Conservation (phyloP, 2,888 invertebrate species). For the Subacronicta megacephala region DNA sequence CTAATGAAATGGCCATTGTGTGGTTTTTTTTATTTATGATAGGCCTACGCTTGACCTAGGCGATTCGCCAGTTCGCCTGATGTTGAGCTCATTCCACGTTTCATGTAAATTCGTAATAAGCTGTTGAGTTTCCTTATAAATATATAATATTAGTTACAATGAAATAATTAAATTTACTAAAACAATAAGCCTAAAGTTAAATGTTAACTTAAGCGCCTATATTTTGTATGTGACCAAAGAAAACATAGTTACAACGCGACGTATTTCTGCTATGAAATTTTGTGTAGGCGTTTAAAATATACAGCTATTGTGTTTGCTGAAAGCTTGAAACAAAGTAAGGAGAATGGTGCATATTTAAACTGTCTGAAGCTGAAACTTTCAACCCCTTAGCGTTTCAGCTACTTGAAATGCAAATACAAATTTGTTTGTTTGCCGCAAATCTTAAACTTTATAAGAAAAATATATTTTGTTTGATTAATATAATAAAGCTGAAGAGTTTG, state of each 20-base stretch:
- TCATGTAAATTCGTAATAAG: no score
- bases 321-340: neutral
- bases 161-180: no score
- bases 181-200: no score
- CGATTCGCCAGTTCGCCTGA: no score
- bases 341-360: constrained; percentile 23
- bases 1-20: no score
- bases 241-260: neutral
- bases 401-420: constrained; percentile 32
- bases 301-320: constrained; percentile 2
- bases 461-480: no score
- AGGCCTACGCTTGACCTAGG: no score
- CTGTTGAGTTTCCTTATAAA: no score
- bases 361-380: constrained; percentile 22
- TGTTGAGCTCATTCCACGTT: no score
- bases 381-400: constrained; percentile 1
- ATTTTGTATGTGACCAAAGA: constrained; percentile 9
- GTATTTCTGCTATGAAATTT: constrained; percentile 23
- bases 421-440: constrained; percentile 12
- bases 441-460: constrained; percentile 2
- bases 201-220: constrained; percentile 30
- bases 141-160: no score
- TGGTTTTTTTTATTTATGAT: no score
- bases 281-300: constrained; percentile 29
- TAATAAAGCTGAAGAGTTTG: no score